A percentile compares a stretch with the other conserved stretches of the same genome.
Conservation (phyloP, 35 echinoderm and acorn worm species). For the Nesometra sesokonis region DNA sequence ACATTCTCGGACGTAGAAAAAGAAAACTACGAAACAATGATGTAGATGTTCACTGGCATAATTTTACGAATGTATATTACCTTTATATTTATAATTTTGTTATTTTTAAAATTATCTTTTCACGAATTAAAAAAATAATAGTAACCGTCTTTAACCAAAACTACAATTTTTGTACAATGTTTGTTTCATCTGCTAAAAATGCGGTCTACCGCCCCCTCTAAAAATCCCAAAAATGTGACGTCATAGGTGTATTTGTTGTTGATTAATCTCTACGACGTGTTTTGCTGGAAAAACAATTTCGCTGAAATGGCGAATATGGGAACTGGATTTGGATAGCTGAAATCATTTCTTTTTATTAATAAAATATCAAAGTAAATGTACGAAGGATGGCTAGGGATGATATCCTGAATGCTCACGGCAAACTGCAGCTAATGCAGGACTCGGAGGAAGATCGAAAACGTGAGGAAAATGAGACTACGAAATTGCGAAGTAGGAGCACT, state of each 20-base stretch:
- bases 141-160: too few relatives aligned
- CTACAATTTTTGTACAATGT: too few relatives aligned
- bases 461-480: not conserved
- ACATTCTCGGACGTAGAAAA: too few relatives aligned
- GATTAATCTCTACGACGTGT: too few relatives aligned
- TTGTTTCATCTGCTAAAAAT: too few relatives aligned
- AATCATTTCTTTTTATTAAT: not conserved
- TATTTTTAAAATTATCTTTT: too few relatives aligned
- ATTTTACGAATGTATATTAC: too few relatives aligned
- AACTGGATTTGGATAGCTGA: not conserved
- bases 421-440: not conserved
- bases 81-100: too few relatives aligned
- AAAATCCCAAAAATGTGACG: not conserved
- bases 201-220: not conserved
- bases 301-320: not conserved
- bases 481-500: not conserved
- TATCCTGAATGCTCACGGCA: slow-evolving; percentile 7
- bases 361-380: not conserved
- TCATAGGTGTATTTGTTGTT: not conserved
- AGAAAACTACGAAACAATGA: too few relatives aligned
- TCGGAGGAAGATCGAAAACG: not conserved
- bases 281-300: not conserved
- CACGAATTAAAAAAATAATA: too few relatives aligned
- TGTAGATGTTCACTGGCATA: too few relatives aligned
- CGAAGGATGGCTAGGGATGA: slow-evolving; percentile 40